Evolutionary conservation across 1,140 invertebrate genomes (phyloP).

Genomic region (Cydia amplana): DNA sequence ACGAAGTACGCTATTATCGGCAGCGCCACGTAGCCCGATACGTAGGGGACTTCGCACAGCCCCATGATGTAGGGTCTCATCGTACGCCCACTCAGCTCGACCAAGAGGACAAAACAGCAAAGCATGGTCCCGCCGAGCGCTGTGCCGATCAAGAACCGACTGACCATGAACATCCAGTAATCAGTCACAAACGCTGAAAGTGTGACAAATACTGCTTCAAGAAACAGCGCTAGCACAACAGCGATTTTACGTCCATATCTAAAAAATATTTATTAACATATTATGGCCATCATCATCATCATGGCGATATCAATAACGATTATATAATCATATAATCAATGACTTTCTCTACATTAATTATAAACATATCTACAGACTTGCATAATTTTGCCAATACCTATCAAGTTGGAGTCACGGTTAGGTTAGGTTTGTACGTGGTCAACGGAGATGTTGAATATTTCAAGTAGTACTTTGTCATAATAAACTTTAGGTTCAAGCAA

Average conservation of each 20-base stretch:
- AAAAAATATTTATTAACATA: conserved; percentile 36
- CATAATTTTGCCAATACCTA: too few relatives aligned
- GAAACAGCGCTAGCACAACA: conserved; percentile 77
- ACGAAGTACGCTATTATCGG: conserved; percentile 83
- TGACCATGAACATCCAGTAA: conserved; percentile 81
- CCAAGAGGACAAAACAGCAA: conserved; percentile 79
- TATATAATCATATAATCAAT: not conserved
- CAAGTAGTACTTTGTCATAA: too few relatives aligned
- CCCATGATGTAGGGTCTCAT: conserved; percentile 63
- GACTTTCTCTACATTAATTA: not conserved
- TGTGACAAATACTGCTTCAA: conserved; percentile 80
- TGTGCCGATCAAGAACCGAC: conserved; percentile 81
- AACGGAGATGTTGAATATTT: too few relatives aligned
- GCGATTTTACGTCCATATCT: conserved; percentile 83
- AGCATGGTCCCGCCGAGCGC: conserved; percentile 82
- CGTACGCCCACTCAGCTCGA: conserved; percentile 74
- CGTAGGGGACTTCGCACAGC: conserved; percentile 56
- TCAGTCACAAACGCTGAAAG: conserved; percentile 81
- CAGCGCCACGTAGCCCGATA: conserved; percentile 80
- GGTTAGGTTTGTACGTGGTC: too few relatives aligned
- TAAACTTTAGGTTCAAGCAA: too few relatives aligned
- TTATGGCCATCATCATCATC: too few relatives aligned
- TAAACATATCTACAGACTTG: not conserved
- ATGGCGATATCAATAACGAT: not conserved
- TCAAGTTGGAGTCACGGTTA: too few relatives aligned